A percentile compares a stretch with the other conserved stretches of the same genome.
Conservation (phyloP, 2,888 invertebrate species). For the Pollenia griseotomentosa region DNA sequence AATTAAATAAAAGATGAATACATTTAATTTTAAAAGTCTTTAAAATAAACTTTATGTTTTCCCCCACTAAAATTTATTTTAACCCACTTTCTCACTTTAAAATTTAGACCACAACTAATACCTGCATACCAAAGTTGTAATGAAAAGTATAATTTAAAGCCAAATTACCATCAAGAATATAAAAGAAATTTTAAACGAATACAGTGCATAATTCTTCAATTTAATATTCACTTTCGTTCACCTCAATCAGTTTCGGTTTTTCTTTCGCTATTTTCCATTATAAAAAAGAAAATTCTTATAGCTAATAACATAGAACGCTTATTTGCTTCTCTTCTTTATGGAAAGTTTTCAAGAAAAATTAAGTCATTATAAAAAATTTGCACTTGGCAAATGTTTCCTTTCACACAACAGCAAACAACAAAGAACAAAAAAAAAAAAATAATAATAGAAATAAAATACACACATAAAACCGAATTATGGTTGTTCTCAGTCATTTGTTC, state of each 20-base stretch:
- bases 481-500: conserved; percentile 12
- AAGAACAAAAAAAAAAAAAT: background rate
- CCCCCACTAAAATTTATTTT: background rate
- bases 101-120: background rate
- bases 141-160: conserved; percentile 9
- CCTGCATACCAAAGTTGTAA: background rate
- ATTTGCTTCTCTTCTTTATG: conserved; percentile 35
- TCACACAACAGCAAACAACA: conserved; percentile 66
- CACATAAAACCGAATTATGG: conserved; percentile 38
- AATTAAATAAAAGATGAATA: no score
- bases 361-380: conserved; percentile 74
- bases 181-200: background rate
- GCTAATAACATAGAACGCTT: conserved; percentile 34
- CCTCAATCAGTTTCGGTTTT: conserved; percentile 42
- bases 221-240: conserved; percentile 66
- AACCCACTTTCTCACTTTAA: background rate
- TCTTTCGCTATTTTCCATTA: conserved; percentile 10
- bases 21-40: no score
- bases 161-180: background rate
- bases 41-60: background rate
- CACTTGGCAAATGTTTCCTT: conserved; percentile 70
- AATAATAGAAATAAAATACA: background rate
- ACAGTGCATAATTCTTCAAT: conserved; percentile 3
- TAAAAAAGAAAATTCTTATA: conserved; percentile 35
- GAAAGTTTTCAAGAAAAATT: conserved; percentile 69